Base-by-base conservation (phyloP, 2,888 invertebrate genomes). In the Hermaeophaga mercurialis region DNA sequence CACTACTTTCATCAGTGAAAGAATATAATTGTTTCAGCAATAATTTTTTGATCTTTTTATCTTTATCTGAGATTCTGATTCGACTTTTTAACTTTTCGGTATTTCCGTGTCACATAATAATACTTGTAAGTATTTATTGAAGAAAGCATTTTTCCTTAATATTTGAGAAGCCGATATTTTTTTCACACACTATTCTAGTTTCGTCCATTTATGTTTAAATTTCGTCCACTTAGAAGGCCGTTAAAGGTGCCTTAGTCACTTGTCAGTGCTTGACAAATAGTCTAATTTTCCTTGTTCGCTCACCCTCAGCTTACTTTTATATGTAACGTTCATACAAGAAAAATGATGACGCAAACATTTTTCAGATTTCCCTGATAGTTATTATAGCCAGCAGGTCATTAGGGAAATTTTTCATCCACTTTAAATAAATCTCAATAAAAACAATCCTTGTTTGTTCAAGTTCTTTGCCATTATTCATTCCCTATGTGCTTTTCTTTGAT, bases 191-290 rank as follows among this genome's bases (percentile, higher is more conserved):
- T n/a, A n/a, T n/a, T n/a, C 6, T 12, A 31, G 6, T 31, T 31
- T 31, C 6, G 12, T 12, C 31, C 31, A 31, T 12, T 12, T 31
- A 3, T n/a, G 31, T 11, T n/a, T 3, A n/a, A 31, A 11, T 41
- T 24, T n/a, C 2, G 15, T 9, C 39, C 39, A 11, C 19, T 19
- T 19, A 22, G 15, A 9, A 44, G 15, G 8, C 4, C 26, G 44
- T 14, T 9, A 12, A 17, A 31, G 45, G 31, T 44, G 33, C 19
- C 45, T 45, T 44, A 44, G 44, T 44, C 44, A 44, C 44, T 28
- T 45, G 45, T 45, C 45, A 45, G 31, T 45, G 9, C 45, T 45
- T 45, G 45, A 45, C 45, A 45, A 45, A 45, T 45, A 45, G 45
- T 45, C 33, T 45, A 45, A 45, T 45, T 45, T 45, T 45, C 45